Conservation (phyloP, 2,797 vertebrate genomes). For the Kryptolebias ocellatus region DNA sequence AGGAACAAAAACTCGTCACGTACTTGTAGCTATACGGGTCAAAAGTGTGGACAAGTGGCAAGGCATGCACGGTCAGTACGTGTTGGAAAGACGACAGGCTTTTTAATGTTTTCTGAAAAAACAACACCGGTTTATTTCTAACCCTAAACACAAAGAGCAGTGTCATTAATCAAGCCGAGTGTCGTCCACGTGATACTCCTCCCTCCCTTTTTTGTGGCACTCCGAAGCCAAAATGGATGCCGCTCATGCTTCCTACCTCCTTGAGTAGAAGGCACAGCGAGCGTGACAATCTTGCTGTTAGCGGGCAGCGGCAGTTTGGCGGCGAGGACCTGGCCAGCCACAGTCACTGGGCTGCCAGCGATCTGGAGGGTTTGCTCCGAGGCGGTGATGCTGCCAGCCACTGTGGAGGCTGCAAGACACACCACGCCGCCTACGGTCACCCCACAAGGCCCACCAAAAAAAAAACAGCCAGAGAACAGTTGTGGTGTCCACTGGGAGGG, state of each 20-base stretch:
- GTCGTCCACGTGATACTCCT: conserved; percentile 18
- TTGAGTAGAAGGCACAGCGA: conserved; percentile 92
- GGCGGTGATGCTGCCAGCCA: conserved; percentile 86
- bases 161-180: conserved; percentile 17
- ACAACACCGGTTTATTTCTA: neutral
- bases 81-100: neutral
- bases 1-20: neutral
- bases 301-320: conserved; percentile 91
- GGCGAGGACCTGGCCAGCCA: conserved; percentile 93
- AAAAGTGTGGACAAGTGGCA: neutral
- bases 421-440: conserved; percentile 74
- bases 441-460: conserved; percentile 34
- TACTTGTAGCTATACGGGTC: neutral
- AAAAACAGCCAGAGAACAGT: conserved; percentile 48
- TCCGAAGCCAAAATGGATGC: conserved; percentile 55
- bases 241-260: conserved; percentile 87
- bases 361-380: conserved; percentile 94
- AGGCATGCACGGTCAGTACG: conserved; percentile 18
- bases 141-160: neutral
- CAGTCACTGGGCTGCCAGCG: conserved; percentile 88
- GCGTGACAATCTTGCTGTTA: conserved; percentile 97
- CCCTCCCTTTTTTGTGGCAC: conserved; percentile 49
- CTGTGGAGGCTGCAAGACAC: conserved; percentile 87
- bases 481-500: conserved; percentile 67
- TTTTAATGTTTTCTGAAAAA: neutral